These are phyloP conservation scores for Rhamnusium bicolor DNA, from an alignment of 2,888 invertebrate species.

Conservation along the genomic window DNA sequence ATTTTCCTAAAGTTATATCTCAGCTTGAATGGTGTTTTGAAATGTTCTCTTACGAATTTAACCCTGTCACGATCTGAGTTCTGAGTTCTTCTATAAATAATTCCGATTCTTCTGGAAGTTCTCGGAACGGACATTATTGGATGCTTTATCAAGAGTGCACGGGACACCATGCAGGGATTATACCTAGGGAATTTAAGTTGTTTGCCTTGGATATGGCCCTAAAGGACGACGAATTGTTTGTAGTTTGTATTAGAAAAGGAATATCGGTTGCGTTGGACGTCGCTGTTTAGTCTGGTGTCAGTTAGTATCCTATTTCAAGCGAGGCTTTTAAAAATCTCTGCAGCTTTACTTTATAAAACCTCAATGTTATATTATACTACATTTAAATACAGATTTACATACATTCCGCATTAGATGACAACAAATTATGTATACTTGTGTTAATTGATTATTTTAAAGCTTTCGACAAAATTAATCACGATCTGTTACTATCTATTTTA, in stretches of 20 bases:
- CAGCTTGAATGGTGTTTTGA: conserved; percentile 31
- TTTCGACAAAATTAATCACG: too few relatives aligned
- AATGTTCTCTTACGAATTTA: conserved; percentile 39
- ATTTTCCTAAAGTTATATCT: conserved; percentile 35
- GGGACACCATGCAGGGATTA: conserved; percentile 31
- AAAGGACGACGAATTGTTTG: conserved; percentile 52
- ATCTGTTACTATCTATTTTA: too few relatives aligned
- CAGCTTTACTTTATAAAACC: not conserved
- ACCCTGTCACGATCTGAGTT: conserved; percentile 38
- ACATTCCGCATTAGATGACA: too few relatives aligned
- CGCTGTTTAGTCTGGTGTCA: conserved; percentile 7
- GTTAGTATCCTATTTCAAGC: not conserved
- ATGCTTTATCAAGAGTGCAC: conserved; percentile 33
- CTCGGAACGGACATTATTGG: conserved; percentile 34
- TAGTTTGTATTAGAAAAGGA: conserved; percentile 50
- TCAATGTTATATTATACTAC: not conserved
- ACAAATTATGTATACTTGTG: too few relatives aligned
- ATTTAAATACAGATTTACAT: not conserved
- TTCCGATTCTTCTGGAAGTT: conserved; percentile 39
- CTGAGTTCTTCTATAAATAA: conserved; percentile 39
- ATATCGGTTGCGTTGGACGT: conserved; percentile 1
- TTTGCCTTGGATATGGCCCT: conserved; percentile 49
- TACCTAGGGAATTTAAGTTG: conserved; percentile 50
- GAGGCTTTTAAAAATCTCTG: not conserved
- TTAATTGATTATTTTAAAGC: too few relatives aligned